A percentile compares a stretch with the other conserved stretches of the same genome.
Conservation (phyloP, 2,888 invertebrate genomes). For the Nephrotoma appendiculata region DNA sequence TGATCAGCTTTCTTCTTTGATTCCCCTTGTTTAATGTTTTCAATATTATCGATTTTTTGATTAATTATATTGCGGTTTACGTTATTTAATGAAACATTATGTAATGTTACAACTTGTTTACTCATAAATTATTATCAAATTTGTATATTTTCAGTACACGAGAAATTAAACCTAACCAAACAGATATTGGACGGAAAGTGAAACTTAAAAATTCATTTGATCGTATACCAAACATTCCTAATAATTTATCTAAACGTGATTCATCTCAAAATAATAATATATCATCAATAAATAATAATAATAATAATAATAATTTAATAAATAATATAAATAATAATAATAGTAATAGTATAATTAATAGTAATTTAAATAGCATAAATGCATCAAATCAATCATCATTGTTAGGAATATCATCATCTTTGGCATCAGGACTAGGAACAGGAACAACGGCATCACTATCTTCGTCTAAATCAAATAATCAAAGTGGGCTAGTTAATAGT, state of each 20-base stretch:
- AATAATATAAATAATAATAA: constrained; percentile 16
- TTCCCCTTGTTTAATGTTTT: no score
- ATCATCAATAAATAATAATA: constrained; percentile 4
- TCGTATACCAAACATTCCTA: constrained; percentile 25
- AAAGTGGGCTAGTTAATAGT: background rate
- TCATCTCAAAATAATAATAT: constrained; percentile 8
- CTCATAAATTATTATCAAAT: constrained; percentile 6
- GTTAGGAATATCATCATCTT: background rate
- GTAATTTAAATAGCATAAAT: constrained; percentile 20
- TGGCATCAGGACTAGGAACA: background rate
- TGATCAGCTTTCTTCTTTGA: no score
- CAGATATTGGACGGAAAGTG: constrained; percentile 76
- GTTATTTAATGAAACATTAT: background rate
- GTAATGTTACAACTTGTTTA: constrained; percentile 4
- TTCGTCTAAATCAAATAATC: background rate
- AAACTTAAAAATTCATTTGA: constrained; percentile 46
- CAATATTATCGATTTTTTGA: no score
- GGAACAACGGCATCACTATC: background rate
- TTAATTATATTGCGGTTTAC: no score
- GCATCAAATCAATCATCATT: constrained; percentile 2
- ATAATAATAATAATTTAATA: constrained; percentile 5
- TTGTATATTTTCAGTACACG: constrained; percentile 53
- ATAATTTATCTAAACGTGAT: constrained; percentile 18
- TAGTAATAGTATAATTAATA: constrained; percentile 23
- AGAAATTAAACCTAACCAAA: constrained; percentile 84